Conservation (phyloP, 2,888 invertebrate species). For the Mactromeris polynyma region DNA sequence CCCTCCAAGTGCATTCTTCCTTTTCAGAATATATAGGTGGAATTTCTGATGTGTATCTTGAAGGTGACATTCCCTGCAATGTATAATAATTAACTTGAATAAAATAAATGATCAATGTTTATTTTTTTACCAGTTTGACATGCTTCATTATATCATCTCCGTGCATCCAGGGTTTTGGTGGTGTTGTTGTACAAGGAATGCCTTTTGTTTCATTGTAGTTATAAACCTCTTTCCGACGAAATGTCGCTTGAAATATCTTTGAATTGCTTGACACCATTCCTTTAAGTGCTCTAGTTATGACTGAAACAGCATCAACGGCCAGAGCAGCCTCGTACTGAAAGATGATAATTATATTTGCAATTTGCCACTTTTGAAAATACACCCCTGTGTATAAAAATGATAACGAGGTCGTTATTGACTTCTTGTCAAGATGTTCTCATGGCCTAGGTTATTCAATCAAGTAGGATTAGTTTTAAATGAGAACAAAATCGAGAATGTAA, state of each 20-base stretch:
- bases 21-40: too few relatives aligned
- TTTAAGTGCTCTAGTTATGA: slow-evolving; percentile 96
- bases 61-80: too few relatives aligned
- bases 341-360: background rate
- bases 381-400: too few relatives aligned
- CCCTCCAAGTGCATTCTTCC: too few relatives aligned
- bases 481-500: too few relatives aligned
- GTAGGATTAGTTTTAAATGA: too few relatives aligned
- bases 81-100: too few relatives aligned
- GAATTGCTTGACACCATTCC: slow-evolving; percentile 94
- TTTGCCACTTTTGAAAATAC: background rate
- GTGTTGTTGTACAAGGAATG: slow-evolving; percentile 80
- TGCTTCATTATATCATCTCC: slow-evolving; percentile 79
- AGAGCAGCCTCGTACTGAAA: slow-evolving; percentile 95
- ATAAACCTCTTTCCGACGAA: slow-evolving; percentile 89
- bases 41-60: too few relatives aligned
- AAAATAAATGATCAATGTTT: too few relatives aligned
- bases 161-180: slow-evolving; percentile 83
- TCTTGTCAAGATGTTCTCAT: too few relatives aligned
- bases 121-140: slow-evolving; percentile 73
- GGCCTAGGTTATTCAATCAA: too few relatives aligned
- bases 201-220: slow-evolving; percentile 91
- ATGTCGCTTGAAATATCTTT: slow-evolving; percentile 90
- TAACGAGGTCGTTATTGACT: too few relatives aligned
- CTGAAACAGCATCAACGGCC: slow-evolving; percentile 98